Conservation (phyloP, 2,113 vertebrate species). For the Hippocampus guttulatus region DNA sequence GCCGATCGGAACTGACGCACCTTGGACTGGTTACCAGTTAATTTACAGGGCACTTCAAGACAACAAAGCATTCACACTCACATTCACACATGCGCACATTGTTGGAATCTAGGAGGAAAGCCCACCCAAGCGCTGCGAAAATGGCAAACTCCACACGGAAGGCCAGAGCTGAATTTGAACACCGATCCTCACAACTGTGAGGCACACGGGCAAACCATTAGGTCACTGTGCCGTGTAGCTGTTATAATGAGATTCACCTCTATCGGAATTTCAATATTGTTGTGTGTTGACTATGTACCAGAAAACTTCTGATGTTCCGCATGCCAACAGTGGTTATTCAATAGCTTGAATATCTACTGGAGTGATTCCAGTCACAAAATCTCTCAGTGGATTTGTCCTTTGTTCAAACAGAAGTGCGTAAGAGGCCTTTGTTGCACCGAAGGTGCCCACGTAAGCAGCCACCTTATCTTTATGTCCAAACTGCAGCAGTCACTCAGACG, state of each 20-base stretch:
- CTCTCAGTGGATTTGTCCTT: conserved; percentile 46
- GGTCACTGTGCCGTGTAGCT: too few species aligned
- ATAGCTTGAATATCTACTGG: conserved; percentile 8
- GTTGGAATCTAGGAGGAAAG: neutral
- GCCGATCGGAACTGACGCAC: too few species aligned
- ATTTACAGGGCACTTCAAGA: too few species aligned
- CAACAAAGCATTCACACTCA: too few species aligned
- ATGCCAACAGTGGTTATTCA: neutral
- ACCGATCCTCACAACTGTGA: neutral
- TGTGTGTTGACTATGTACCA: too few species aligned
- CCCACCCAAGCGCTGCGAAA: neutral
- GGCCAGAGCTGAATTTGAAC: neutral
- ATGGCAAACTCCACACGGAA: neutral
- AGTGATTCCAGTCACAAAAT: conserved; percentile 32
- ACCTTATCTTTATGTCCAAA: conserved; percentile 25
- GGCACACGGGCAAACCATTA: too few species aligned
- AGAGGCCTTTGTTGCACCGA: conserved; percentile 40
- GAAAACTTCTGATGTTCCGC: neutral
- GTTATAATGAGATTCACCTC: too few species aligned
- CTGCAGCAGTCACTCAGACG: conserved; percentile 12
- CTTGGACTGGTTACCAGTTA: neutral
- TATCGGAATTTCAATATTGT: too few species aligned
- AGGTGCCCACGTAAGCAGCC: conserved; percentile 27
- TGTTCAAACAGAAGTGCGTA: conserved; percentile 15
- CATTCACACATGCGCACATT: too few species aligned